phyloP scores from a whole-genome alignment of 1,140 invertebrate species.

The Drosophila suzukii region DNA sequence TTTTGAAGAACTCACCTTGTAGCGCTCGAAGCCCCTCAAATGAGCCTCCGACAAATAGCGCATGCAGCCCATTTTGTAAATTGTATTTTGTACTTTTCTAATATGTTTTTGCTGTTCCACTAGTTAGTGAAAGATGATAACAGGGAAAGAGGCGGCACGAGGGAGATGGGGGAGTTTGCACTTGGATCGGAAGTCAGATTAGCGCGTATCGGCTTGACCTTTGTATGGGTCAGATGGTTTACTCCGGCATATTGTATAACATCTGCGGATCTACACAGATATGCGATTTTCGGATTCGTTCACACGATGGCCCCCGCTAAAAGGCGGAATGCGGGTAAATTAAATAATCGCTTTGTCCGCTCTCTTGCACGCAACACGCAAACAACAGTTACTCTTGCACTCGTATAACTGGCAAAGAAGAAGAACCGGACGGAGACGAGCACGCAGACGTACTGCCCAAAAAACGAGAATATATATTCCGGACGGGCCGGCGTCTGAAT shows the following conservation, averaged over 20 bases:
- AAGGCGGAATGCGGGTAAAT: constrained; percentile 56
- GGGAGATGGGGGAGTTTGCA: constrained; percentile 20
- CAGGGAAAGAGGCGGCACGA: background rate
- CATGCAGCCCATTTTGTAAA: constrained; percentile 77
- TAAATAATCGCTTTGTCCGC: constrained; percentile 66
- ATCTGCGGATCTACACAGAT: constrained; percentile 30
- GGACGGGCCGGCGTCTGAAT: constrained; percentile 47
- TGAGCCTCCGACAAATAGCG: constrained; percentile 90
- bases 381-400: constrained; percentile 60
- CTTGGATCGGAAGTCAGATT: constrained; percentile 25
- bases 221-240: constrained; percentile 24
- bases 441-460: constrained; percentile 5
- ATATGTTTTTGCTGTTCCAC: constrained; percentile 18
- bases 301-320: constrained; percentile 11
- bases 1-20: constrained; percentile 88
- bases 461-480: constrained; percentile 22
- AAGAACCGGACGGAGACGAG: constrained; percentile 57
- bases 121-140: constrained; percentile 13
- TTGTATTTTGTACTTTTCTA: constrained; percentile 15
- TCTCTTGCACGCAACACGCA: constrained; percentile 59
- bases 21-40: constrained; percentile 92
- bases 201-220: constrained; percentile 36
- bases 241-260: constrained; percentile 45
- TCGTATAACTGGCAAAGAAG: constrained; percentile 23
- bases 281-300: constrained; percentile 17